These are phyloP conservation scores for Tapirus terrestris DNA, from an alignment of 2,113 vertebrate genomes.

Conservation along the genomic window DNA sequence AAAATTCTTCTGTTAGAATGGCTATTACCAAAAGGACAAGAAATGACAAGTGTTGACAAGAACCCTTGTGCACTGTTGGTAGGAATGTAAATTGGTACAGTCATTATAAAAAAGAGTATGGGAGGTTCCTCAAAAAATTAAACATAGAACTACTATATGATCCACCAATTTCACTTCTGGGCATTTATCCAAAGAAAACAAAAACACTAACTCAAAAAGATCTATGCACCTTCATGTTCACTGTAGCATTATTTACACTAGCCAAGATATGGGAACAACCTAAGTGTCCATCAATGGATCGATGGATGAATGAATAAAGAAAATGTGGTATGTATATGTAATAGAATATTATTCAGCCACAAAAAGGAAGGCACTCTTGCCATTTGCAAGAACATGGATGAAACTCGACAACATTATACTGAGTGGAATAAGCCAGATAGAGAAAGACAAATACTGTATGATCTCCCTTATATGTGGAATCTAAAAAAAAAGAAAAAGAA, in stretches of 20 bases:
- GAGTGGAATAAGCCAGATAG: neutral
- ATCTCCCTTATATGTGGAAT: neutral
- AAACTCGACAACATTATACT: neutral
- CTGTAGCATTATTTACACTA: neutral
- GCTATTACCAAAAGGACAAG: neutral
- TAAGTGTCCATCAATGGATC: neutral
- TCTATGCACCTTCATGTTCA: neutral
- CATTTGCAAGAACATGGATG: neutral
- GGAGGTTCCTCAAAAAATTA: neutral
- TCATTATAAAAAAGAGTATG: neutral
- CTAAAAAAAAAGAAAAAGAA: neutral
- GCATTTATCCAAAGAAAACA: neutral
- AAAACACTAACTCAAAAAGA: neutral
- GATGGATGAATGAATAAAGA: neutral
- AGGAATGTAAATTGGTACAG: neutral
- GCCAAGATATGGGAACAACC: neutral
- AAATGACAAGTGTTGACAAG: neutral
- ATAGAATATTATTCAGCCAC: neutral
- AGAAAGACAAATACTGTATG: neutral
- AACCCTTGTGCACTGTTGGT: neutral
- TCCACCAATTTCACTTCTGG: neutral
- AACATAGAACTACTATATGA: neutral
- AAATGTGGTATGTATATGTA: neutral
- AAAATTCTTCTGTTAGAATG: neutral
- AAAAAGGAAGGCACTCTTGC: neutral